Evolutionary conservation across 1,140 invertebrate genomes (phyloP).

Genomic region (Bombus haemorrhoidalis): DNA sequence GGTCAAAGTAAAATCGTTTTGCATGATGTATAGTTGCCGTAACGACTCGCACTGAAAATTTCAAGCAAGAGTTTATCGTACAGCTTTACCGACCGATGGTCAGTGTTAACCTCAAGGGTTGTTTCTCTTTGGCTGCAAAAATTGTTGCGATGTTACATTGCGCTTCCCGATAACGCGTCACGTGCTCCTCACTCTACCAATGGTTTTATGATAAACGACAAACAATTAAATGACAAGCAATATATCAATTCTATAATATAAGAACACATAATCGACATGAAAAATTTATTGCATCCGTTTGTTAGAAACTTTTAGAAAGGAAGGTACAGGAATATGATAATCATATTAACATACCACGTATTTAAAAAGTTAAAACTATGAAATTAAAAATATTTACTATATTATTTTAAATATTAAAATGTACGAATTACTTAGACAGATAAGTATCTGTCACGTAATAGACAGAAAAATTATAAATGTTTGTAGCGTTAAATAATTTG

Average conservation of each 20-base stretch:
- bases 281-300: neutral
- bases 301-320: neutral
- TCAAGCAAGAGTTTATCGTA: slow-evolving; percentile 57
- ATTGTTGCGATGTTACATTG: slow-evolving; percentile 32
- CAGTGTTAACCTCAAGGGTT: slow-evolving; percentile 49
- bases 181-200: neutral
- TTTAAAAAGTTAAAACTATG: neutral
- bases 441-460: neutral
- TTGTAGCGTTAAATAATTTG: neutral
- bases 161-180: slow-evolving; percentile 30
- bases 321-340: neutral
- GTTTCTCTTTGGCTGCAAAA: slow-evolving; percentile 32
- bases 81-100: slow-evolving; percentile 45
- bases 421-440: neutral
- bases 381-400: neutral
- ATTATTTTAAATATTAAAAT: neutral
- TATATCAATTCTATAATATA: neutral
- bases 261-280: neutral
- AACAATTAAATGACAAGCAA: neutral
- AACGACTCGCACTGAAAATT: slow-evolving; percentile 63
- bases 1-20: slow-evolving; percentile 61
- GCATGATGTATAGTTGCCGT: slow-evolving; percentile 54
- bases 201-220: neutral
- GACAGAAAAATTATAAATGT: neutral
- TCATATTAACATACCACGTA: neutral